Percentiles rank a stretch among this genome's conserved stretches.
These are phyloP conservation scores for Cheilosia impressa DNA, from an alignment of 2,888 invertebrate genomes.

Conservation along the genomic window DNA sequence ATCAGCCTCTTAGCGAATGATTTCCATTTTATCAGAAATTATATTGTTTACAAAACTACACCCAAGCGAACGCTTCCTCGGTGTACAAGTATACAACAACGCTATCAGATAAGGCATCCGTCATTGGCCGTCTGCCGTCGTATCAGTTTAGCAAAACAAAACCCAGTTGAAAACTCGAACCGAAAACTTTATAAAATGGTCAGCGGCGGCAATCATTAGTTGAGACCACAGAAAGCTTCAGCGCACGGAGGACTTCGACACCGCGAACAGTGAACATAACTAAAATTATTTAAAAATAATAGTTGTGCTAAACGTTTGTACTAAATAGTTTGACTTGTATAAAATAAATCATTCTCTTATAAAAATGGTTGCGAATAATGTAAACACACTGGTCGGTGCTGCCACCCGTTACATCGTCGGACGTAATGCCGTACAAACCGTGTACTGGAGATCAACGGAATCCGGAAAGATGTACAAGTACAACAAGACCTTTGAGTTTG, in stretches of 20 bases:
- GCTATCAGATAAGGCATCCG: constrained; percentile 61
- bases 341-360: background rate
- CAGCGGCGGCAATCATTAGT: constrained; percentile 34
- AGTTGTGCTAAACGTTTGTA: background rate
- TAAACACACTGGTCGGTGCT: constrained; percentile 87
- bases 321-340: constrained; percentile 7
- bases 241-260: constrained; percentile 41
- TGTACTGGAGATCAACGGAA: constrained; percentile 88
- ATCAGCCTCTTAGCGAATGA: constrained; percentile 60
- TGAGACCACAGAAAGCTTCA: constrained; percentile 68
- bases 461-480: constrained; percentile 85
- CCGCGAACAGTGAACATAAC: constrained; percentile 19
- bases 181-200: constrained; percentile 64
- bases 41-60: constrained; percentile 50
- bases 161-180: constrained; percentile 33
- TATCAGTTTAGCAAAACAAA: constrained; percentile 40
- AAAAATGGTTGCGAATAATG: constrained; percentile 77
- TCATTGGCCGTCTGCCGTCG: background rate
- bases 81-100: background rate
- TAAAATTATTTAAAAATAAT: constrained; percentile 8
- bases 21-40: constrained; percentile 50
- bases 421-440: constrained; percentile 90
- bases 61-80: constrained; percentile 32
- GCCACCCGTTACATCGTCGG: constrained; percentile 90
- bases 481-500: constrained; percentile 86